Evolutionary conservation across 2,797 vertebrate species (phyloP).

Genomic region (Amblyopsis hoosieri): DNA sequence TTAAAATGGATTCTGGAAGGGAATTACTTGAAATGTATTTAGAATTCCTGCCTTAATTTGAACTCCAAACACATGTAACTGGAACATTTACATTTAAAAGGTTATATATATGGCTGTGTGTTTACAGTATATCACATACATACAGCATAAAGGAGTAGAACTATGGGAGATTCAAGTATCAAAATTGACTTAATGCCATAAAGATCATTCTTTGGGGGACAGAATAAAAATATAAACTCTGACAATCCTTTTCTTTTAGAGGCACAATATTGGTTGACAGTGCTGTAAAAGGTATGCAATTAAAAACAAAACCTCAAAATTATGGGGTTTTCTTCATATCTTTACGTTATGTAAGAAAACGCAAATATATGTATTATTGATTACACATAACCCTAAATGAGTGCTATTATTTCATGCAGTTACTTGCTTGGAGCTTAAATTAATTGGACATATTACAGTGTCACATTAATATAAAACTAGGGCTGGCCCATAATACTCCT

Average conservation of each 20-base stretch:
- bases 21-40: slow-evolving; percentile 23
- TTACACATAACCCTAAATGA: too few relatives aligned
- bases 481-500: too few relatives aligned
- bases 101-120: not conserved
- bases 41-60: slow-evolving; percentile 20
- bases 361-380: too few relatives aligned
- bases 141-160: too few relatives aligned
- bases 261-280: not conserved
- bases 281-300: not conserved
- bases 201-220: not conserved
- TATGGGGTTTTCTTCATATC: too few relatives aligned
- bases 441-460: slow-evolving; percentile 6
- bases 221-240: not conserved
- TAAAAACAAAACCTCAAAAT: not conserved
- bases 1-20: slow-evolving; percentile 73
- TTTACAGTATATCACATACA: too few relatives aligned
- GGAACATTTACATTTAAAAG: slow-evolving; percentile 3
- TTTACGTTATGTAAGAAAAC: too few relatives aligned
- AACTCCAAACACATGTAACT: slow-evolving; percentile 23
- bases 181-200: not conserved
- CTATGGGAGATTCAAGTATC: too few relatives aligned
- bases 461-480: too few relatives aligned
- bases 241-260: too few relatives aligned
- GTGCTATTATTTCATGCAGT: not conserved
- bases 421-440: slow-evolving; percentile 19